phyloP scores from a whole-genome alignment of 2,113 vertebrate genomes.

The Zapornia atra region DNA sequence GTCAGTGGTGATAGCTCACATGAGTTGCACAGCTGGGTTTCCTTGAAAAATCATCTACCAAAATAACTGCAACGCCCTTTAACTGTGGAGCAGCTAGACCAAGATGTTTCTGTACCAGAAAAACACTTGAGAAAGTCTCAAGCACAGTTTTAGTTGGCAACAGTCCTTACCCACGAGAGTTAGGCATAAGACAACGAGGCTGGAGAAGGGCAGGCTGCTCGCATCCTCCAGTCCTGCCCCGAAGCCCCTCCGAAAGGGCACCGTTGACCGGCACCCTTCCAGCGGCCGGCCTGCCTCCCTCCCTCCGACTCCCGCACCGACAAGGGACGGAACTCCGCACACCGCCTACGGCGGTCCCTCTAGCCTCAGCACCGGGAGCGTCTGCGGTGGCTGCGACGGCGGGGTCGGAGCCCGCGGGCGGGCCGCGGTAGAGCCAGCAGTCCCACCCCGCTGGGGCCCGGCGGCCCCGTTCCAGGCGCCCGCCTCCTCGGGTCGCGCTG shows the following conservation, averaged over 20 bases:
- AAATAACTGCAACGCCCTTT: rapidly evolving
- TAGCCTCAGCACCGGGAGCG: no score
- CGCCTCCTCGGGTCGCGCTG: not conserved
- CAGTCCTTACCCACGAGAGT: rapidly evolving
- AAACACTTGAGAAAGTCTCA: no score
- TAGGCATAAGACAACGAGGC: rapidly evolving
- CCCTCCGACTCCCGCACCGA: not conserved
- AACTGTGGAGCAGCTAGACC: not conserved
- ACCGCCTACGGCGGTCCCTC: not conserved
- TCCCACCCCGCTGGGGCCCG: not conserved
- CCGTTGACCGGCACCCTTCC: not conserved
- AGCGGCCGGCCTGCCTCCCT: no score
- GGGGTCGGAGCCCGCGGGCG: no score
- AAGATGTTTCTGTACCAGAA: not conserved
- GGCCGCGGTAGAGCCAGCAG: no score
- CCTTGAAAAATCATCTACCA: not conserved
- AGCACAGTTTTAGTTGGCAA: rapidly evolving
- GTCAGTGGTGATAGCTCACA: rapidly evolving
- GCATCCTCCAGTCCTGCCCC: not conserved
- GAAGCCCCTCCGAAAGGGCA: not conserved
- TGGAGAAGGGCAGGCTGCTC: not conserved
- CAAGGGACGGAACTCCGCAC: no score
- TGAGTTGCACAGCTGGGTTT: rapidly evolving
- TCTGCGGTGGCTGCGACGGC: no score
- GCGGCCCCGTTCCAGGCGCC: not conserved